Conservation (phyloP, 2,888 invertebrate species). For the Ophion slaviceki region DNA sequence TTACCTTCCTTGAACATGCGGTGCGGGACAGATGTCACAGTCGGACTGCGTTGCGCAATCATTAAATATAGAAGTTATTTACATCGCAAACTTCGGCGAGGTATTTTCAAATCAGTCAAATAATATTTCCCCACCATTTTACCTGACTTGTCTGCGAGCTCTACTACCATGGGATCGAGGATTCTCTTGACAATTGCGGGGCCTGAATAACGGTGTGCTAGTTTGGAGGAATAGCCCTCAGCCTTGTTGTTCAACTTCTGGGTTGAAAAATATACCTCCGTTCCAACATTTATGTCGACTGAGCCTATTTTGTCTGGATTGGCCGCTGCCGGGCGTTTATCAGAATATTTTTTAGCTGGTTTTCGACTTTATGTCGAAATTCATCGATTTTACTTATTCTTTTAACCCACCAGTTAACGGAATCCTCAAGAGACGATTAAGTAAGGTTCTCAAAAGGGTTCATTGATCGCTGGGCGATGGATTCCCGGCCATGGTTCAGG, state of each 20-base stretch:
- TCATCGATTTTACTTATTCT: slow-evolving; percentile 5
- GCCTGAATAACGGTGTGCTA: slow-evolving; percentile 22
- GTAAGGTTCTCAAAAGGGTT: neutral
- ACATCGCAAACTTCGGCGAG: neutral
- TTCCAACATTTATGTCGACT: neutral
- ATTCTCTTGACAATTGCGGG: neutral
- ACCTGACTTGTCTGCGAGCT: neutral
- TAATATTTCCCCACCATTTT: neutral
- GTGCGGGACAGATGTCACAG: too few relatives aligned
- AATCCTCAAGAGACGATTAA: neutral
- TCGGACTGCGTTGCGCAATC: too few relatives aligned
- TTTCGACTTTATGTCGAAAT: neutral
- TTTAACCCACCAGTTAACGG: neutral
- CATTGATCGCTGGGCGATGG: neutral
- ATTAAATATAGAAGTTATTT: neutral
- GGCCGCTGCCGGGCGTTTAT: too few relatives aligned
- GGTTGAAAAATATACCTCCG: slow-evolving; percentile 13
- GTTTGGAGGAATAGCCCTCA: neutral
- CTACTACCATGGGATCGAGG: slow-evolving; percentile 3
- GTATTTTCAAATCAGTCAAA: too few relatives aligned
- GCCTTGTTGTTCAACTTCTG: neutral
- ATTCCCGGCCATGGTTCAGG: slow-evolving; percentile 4
- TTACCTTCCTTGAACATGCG: too few relatives aligned
- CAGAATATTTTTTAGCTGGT: too few relatives aligned
- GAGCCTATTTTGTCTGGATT: too few relatives aligned